These are phyloP conservation scores for Clistopyga incitator DNA, from an alignment of 2,888 invertebrate species.

Conservation along the genomic window DNA sequence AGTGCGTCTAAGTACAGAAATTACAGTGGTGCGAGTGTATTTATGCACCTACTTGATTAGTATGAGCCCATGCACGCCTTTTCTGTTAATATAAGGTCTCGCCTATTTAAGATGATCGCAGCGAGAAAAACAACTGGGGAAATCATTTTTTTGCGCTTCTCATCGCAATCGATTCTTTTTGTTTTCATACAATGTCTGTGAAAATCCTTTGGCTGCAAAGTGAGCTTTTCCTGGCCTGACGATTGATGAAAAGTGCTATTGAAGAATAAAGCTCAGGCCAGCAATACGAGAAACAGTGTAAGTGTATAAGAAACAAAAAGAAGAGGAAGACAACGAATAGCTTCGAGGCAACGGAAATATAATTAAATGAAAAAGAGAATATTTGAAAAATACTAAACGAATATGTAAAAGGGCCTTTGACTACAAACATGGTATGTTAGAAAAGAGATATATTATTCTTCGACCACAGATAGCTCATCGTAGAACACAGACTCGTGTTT, in stretches of 20 bases:
- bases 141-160: conserved; percentile 13
- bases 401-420: conserved; percentile 44
- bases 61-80: conserved; percentile 70
- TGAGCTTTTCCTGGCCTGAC: conserved; percentile 10
- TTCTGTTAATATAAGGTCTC: conserved; percentile 57
- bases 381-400: conserved; percentile 45
- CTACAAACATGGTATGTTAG: conserved; percentile 72
- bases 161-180: conserved; percentile 7
- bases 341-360: conserved; percentile 45
- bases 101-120: conserved; percentile 60
- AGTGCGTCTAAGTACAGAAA: conserved; percentile 66
- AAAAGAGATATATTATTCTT: conserved; percentile 79
- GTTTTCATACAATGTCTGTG: conserved; percentile 14
- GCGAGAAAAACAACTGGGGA: conserved; percentile 54
- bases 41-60: conserved; percentile 72
- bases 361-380: conserved; percentile 47
- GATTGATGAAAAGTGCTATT: conserved; percentile 46
- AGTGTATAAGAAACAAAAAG: conserved; percentile 51
- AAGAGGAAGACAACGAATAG: conserved; percentile 52
- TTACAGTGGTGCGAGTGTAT: conserved; percentile 68
- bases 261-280: conserved; percentile 51
- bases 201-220: neutral
- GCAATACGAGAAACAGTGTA: conserved; percentile 25
- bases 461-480: conserved; percentile 36
- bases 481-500: conserved; percentile 12